Base-by-base conservation (phyloP, 2,113 vertebrate species). In the Cranoglanis bouderius region DNA sequence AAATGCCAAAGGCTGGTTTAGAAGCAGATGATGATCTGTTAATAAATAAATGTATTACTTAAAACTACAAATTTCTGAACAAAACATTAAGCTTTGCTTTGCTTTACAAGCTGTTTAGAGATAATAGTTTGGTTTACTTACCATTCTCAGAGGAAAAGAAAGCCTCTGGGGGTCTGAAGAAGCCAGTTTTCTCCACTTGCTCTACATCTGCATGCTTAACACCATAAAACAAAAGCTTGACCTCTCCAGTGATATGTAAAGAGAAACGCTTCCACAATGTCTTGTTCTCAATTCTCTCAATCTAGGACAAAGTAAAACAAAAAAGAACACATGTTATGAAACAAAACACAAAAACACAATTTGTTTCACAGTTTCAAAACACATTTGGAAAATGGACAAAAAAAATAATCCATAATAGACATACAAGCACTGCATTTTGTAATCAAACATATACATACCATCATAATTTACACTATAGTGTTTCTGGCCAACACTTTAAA, bases 241-340 rank as follows among this genome's bases (percentile, higher is more conserved):
- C 84, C 29, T 85, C 43, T 51, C n/a, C 61, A n/a, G 12, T 85
- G 43, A 51, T n/a, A 24, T 53, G n/a, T 49, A 85, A 32, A 9
- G 84, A 72, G 61, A 85, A 85, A 67, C 6, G n/a, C 4, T 70
- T 49, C 63, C 84, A 85, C 10, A 70, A 26, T 14, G 26, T 65
- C 65, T 43, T 72, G 63, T 85, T 85, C 13, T 85, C 61, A 51
- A 85, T 67, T 49, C 84, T 85, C 63, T 85, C 63, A 49, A 85
- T 85, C 63, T 85, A 67, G 5, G 2, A 10, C 16, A 84, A 84
- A n/a, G 32, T 10, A 29, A 35, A 59, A 40, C 43, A 2, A 43
- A 43, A 43, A 43, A 43, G 43, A 43, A 43, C 43, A 43, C 43
- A 43, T 43, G 43, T 43, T 43, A 43, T 43, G 43, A 43, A 43